Conservation (phyloP, 1,140 invertebrate genomes). For the Lepidotrigona ventralis region DNA sequence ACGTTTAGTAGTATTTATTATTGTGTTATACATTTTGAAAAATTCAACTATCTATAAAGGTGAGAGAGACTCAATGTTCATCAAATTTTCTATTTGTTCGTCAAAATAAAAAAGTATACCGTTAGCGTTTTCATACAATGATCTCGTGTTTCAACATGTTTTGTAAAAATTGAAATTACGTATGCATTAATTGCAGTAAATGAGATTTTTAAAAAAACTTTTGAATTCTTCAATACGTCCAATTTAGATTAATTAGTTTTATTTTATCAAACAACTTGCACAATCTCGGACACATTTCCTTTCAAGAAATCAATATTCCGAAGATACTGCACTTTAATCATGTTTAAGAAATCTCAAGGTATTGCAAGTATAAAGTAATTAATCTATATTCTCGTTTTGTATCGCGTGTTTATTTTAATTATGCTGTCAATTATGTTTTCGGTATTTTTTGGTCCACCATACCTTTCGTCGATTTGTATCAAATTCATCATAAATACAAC, state of each 20-base stretch:
- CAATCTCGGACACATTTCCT: conserved; percentile 46
- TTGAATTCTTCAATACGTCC: neutral
- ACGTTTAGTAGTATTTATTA: neutral
- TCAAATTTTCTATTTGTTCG: neutral
- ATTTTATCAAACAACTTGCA: neutral
- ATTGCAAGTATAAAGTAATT: neutral
- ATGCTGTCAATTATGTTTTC: neutral
- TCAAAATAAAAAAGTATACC: neutral
- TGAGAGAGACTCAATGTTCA: conserved; percentile 14
- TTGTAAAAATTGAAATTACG: neutral
- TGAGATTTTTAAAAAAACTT: neutral
- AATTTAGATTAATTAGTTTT: neutral
- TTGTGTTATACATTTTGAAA: neutral
- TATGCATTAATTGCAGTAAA: neutral
- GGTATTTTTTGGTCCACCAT: neutral
- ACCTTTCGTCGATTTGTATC: neutral
- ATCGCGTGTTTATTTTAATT: neutral
- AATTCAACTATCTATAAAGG: conserved; percentile 13
- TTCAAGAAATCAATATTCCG: conserved; percentile 61
- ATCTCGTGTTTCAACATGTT: neutral
- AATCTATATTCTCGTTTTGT: neutral
- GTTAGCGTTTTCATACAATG: neutral
- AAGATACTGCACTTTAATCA: conserved; percentile 42
- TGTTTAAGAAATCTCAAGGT: neutral
- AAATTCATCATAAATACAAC: neutral